A percentile compares a stretch with the other conserved stretches of the same genome.
Conservation (phyloP, 2,113 vertebrate genomes). For the Bolborhynchus lineola region DNA sequence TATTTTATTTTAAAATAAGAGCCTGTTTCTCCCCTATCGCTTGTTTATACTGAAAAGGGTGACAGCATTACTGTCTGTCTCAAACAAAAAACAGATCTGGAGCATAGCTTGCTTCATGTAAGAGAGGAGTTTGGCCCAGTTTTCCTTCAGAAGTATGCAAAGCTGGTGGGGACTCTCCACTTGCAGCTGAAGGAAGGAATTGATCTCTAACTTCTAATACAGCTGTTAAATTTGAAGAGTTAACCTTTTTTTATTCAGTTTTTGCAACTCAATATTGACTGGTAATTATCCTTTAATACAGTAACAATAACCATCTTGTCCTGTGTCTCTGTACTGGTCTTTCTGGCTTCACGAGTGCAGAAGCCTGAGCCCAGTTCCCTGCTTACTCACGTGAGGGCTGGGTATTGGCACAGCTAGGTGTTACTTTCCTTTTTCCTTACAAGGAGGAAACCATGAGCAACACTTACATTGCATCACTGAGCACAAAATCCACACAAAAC, state of each 20-base stretch:
- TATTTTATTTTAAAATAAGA: neutral
- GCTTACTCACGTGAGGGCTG: neutral
- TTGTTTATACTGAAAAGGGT: neutral
- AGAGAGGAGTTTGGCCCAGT: neutral
- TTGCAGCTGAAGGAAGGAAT: neutral
- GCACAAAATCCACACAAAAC: neutral
- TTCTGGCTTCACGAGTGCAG: neutral
- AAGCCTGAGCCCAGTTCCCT: neutral
- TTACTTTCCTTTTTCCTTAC: neutral
- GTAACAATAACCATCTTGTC: neutral
- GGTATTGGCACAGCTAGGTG: neutral
- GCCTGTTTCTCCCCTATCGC: neutral
- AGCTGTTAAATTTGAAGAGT: neutral
- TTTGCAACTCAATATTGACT: neutral
- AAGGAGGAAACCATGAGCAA: neutral
- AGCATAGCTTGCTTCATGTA: neutral
- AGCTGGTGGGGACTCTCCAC: neutral
- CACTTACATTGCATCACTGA: neutral
- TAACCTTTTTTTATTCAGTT: neutral
- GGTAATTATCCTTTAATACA: neutral
- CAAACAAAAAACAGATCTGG: neutral
- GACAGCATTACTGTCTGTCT: neutral
- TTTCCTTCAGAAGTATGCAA: neutral
- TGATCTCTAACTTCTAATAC: neutral
- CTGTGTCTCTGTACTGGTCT: neutral